Evolutionary conservation across 2,888 invertebrate species (phyloP).

Genomic region (Limnephilus marmoratus): DNA sequence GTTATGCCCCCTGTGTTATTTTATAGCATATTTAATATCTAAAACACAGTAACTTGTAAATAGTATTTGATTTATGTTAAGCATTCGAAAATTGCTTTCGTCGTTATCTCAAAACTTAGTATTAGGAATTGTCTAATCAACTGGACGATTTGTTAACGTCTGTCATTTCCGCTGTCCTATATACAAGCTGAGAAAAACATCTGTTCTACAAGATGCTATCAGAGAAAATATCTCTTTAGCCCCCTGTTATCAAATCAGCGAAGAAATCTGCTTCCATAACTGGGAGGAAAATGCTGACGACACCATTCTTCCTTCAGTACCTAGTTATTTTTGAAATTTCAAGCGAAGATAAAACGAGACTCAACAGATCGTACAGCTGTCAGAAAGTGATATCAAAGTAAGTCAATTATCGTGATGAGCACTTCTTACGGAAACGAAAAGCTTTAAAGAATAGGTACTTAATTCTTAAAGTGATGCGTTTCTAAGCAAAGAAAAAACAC

Average conservation of each 20-base stretch:
- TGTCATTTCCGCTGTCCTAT: not conserved
- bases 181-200: not conserved
- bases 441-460: not conserved
- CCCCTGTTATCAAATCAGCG: not conserved
- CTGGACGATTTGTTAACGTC: no score
- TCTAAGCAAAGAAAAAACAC: no score
- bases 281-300: not conserved
- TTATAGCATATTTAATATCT: no score
- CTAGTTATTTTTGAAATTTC: not conserved
- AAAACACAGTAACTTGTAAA: no score
- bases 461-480: not conserved
- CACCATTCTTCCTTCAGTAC: not conserved
- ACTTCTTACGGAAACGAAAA: not conserved
- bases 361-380: not conserved
- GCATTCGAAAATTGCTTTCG: no score
- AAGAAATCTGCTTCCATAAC: not conserved
- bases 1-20: no score
- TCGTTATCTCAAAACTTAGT: no score
- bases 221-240: not conserved
- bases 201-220: not conserved
- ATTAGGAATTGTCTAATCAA: no score
- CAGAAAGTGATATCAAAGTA: not conserved
- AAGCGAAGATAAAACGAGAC: not conserved
- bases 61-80: no score
- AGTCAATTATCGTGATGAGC: not conserved